A percentile compares a stretch with the other conserved stretches of the same genome.
Conservation (phyloP, 2,797 vertebrate species). For the Geotrypetes seraphini region DNA sequence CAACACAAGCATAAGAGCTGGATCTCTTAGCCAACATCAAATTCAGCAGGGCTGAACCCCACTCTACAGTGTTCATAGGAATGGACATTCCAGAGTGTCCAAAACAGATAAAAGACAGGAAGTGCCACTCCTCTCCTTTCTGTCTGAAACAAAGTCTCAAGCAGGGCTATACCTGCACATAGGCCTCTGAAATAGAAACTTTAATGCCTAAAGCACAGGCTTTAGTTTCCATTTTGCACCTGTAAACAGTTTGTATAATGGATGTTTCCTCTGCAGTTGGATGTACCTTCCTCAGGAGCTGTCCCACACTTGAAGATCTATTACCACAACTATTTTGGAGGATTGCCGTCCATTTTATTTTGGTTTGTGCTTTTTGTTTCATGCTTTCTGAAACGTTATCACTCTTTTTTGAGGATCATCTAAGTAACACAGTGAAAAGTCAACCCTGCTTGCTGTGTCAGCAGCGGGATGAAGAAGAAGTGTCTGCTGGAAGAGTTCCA, state of each 20-base stretch:
- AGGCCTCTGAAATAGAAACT: slow-evolving; percentile 42
- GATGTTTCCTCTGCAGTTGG: slow-evolving; percentile 52
- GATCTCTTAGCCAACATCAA: slow-evolving; percentile 71
- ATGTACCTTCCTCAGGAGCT: slow-evolving; percentile 45
- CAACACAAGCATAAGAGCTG: slow-evolving; percentile 66
- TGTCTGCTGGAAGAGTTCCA: slow-evolving; percentile 29
- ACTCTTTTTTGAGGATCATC: slow-evolving; percentile 22
- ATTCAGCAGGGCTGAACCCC: slow-evolving; percentile 89
- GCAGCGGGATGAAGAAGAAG: slow-evolving; percentile 32
- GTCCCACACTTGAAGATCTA: slow-evolving; percentile 37
- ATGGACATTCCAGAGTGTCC: slow-evolving; percentile 50
- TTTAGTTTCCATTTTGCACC: slow-evolving; percentile 47
- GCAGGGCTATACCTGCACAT: slow-evolving; percentile 38
- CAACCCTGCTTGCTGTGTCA: slow-evolving; percentile 24
- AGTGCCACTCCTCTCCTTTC: slow-evolving; percentile 44
- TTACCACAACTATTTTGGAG: slow-evolving; percentile 16
- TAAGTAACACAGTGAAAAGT: slow-evolving; percentile 22
- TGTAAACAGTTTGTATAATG: slow-evolving; percentile 46
- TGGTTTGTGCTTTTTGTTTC: not conserved
- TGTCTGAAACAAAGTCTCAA: slow-evolving; percentile 41
- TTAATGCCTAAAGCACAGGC: slow-evolving; percentile 46
- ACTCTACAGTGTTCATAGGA: slow-evolving; percentile 49
- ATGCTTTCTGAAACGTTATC: not conserved
- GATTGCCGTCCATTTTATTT: not conserved
- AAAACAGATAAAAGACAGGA: slow-evolving; percentile 47